Percentiles rank a stretch among this genome's conserved stretches.
Conservation (phyloP, 2,113 vertebrate species). For the Myiopsitta monachus region DNA sequence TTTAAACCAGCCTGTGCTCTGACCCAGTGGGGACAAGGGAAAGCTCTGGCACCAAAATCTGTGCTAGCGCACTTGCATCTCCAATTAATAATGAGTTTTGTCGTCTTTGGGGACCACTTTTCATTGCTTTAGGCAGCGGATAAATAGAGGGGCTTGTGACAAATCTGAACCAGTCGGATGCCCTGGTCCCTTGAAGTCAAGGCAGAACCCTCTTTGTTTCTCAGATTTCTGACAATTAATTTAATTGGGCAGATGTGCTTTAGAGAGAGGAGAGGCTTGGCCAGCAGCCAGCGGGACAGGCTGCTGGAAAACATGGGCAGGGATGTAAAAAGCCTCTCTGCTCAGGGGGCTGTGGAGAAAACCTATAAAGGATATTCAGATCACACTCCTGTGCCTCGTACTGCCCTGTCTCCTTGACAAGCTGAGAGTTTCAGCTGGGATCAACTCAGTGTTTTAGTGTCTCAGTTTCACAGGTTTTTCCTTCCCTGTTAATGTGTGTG, state of each 20-base stretch:
- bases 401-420: background rate
- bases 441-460: background rate
- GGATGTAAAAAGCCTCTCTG: background rate
- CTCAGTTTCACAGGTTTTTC: background rate
- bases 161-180: background rate
- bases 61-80: background rate
- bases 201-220: background rate
- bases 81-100: background rate
- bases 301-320: background rate
- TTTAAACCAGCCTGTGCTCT: constrained; percentile 12
- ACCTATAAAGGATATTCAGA: background rate
- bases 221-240: background rate
- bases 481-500: background rate
- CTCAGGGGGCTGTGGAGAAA: background rate
- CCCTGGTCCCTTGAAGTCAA: background rate
- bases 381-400: background rate
- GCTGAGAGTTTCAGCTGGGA: background rate
- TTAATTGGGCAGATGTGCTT: background rate
- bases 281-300: background rate
- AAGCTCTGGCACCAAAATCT: background rate
- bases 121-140: background rate
- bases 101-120: background rate
- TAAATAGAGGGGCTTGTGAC: background rate
- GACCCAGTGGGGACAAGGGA: background rate
- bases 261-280: background rate